A percentile compares a stretch with the other conserved stretches of the same genome.
phyloP scores from a whole-genome alignment of 2,888 invertebrate genomes.

The Scelioninae gen. 1 region DNA sequence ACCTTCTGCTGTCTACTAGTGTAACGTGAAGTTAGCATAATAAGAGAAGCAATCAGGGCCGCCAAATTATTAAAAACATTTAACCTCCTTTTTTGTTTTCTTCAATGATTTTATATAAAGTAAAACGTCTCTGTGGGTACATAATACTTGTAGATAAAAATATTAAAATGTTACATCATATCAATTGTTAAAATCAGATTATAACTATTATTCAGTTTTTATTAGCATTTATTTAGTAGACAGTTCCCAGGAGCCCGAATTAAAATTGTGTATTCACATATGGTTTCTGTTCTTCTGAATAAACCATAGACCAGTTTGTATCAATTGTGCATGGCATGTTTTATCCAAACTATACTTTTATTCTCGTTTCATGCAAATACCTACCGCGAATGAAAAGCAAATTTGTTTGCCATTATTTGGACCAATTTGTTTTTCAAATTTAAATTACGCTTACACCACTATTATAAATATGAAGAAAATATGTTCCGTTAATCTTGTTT shows the following conservation, averaged over 20 bases:
- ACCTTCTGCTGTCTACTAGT: too few species aligned
- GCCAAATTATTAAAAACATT: too few species aligned
- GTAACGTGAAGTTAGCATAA: too few species aligned
- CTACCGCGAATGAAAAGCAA: slow-evolving; percentile 15
- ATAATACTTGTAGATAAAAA: too few species aligned
- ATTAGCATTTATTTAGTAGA: background rate
- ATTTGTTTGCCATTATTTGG: slow-evolving; percentile 20
- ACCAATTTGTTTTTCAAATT: slow-evolving; percentile 6
- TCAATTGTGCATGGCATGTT: slow-evolving; percentile 9
- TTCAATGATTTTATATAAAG: too few species aligned
- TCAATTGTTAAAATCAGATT: too few species aligned
- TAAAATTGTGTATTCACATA: background rate
- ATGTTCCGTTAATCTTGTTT: too few species aligned
- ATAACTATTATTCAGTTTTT: slow-evolving; percentile 1
- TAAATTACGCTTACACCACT: background rate
- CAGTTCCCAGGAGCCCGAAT: background rate
- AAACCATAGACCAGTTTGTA: slow-evolving; percentile 24
- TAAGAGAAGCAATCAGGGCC: too few species aligned
- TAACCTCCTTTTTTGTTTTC: too few species aligned
- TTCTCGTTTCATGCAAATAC: slow-evolving; percentile 40
- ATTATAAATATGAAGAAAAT: background rate
- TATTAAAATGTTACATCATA: too few species aligned
- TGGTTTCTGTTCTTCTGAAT: slow-evolving; percentile 15
- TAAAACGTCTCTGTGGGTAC: too few species aligned
- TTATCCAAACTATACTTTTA: slow-evolving; percentile 31